Percentiles rank a stretch among this genome's conserved stretches.
Evolutionary conservation across 2,888 invertebrate genomes (phyloP).

Genomic region (Amiota communis): DNA sequence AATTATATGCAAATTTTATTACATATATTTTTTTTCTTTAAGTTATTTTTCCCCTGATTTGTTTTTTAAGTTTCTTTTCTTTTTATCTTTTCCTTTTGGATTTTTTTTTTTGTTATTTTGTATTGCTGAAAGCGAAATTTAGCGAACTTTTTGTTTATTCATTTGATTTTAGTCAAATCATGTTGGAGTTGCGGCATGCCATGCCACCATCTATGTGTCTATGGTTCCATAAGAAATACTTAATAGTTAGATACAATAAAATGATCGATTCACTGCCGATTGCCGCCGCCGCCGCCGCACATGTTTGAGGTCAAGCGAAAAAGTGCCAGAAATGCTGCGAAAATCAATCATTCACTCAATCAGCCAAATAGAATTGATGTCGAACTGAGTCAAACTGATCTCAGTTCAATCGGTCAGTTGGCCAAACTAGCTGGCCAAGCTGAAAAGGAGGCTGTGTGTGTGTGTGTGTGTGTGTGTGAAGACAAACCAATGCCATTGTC

Average conservation of each 20-base stretch:
- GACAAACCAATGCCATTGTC: background rate
- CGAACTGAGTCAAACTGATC: background rate
- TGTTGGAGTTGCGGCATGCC: no score
- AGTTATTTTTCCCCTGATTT: background rate
- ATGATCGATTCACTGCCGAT: constrained; percentile 20
- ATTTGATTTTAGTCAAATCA: background rate
- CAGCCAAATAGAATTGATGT: background rate
- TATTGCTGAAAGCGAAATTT: constrained; percentile 26
- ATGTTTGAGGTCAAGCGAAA: constrained; percentile 43
- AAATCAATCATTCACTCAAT: constrained; percentile 59
- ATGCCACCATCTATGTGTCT: no score
- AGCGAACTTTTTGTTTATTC: background rate
- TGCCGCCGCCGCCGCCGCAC: background rate
- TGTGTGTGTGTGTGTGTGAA: no score
- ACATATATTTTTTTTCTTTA: constrained; percentile 14
- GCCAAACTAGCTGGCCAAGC: background rate
- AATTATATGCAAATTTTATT: constrained; percentile 54
- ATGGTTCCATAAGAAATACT: no score
- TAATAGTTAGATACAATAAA: background rate
- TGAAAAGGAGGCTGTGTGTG: background rate
- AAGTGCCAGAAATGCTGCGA: constrained; percentile 49
- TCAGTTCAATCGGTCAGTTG: constrained; percentile 18
- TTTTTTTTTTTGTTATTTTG: background rate
- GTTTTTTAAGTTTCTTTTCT: background rate
- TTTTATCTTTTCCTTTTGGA: background rate